Conservation (phyloP, 1,140 invertebrate genomes). For the Lepidurus arcticus region DNA sequence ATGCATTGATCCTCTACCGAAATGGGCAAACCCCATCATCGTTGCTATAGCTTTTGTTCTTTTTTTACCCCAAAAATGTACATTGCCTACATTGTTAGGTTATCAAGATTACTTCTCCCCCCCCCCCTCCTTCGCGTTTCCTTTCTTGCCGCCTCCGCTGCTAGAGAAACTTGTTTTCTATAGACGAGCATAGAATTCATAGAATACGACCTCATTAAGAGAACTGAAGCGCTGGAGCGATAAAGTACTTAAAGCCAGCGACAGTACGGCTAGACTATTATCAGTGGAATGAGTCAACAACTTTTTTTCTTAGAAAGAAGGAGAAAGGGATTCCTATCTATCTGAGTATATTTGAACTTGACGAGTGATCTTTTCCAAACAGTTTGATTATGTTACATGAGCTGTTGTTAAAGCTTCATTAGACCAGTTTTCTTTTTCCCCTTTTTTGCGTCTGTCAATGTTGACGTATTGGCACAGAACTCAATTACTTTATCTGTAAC, state of each 20-base stretch:
- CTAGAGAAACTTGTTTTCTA: not conserved
- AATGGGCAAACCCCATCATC: not conserved
- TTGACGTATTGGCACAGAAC: too few relatives aligned
- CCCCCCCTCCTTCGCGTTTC: not conserved
- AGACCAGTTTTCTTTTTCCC: too few relatives aligned
- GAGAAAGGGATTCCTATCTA: conserved; percentile 15
- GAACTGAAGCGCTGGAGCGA: conserved; percentile 16
- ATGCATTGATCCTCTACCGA: not conserved
- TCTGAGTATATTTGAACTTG: not conserved
- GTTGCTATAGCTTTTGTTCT: conserved; percentile 10
- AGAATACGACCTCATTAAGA: conserved; percentile 9
- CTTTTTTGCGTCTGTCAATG: too few relatives aligned
- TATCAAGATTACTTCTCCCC: not conserved
- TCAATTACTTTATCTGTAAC: too few relatives aligned
- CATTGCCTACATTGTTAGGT: not conserved
- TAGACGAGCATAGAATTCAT: not conserved
- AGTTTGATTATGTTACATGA: not conserved
- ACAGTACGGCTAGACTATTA: conserved; percentile 9
- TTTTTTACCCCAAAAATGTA: not conserved
- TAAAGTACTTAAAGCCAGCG: conserved; percentile 16
- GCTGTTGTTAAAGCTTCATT: too few relatives aligned
- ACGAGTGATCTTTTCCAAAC: not conserved
- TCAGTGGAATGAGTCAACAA: conserved; percentile 21
- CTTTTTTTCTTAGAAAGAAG: not conserved
- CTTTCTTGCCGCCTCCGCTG: not conserved